A percentile compares a stretch with the other conserved stretches of the same genome.
phyloP scores from a whole-genome alignment of 2,888 invertebrate genomes.

The Apamea epomidion region DNA sequence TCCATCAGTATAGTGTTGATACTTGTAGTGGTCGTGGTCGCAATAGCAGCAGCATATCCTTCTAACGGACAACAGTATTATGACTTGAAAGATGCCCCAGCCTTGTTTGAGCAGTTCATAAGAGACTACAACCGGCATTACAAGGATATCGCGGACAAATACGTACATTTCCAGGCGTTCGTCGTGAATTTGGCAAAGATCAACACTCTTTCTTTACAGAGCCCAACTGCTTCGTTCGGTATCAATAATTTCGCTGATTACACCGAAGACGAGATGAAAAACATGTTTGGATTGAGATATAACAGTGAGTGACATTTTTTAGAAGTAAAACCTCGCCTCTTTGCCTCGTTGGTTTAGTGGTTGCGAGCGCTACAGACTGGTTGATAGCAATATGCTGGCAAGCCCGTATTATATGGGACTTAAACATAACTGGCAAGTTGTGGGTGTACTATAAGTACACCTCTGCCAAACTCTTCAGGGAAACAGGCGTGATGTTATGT shows the following conservation, averaged over 20 bases:
- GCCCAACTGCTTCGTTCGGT: conserved; percentile 61
- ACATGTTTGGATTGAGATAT: conserved; percentile 54
- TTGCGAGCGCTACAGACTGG: neutral
- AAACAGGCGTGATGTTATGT: no score
- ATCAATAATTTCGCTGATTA: conserved; percentile 76
- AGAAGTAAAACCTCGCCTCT: neutral
- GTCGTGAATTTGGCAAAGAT: conserved; percentile 65
- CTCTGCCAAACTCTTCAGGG: no score
- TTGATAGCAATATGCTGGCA: neutral
- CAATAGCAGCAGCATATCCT: conserved; percentile 47
- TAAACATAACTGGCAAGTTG: no score
- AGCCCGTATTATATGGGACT: neutral
- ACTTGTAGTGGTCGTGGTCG: conserved; percentile 48
- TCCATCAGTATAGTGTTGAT: conserved; percentile 43
- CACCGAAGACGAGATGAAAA: conserved; percentile 66
- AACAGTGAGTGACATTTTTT: conserved; percentile 41
- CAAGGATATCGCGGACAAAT: conserved; percentile 70
- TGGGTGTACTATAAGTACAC: neutral
- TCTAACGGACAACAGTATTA: conserved; percentile 55
- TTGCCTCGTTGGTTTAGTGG: neutral
- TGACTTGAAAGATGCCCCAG: conserved; percentile 67
- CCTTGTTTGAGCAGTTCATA: conserved; percentile 72
- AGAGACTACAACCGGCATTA: conserved; percentile 71
- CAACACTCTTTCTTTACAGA: conserved; percentile 63
- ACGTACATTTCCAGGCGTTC: conserved; percentile 72